Conservation (phyloP, 53 echinoderm and acorn worm species). For the Paracentrotus lividus region DNA sequence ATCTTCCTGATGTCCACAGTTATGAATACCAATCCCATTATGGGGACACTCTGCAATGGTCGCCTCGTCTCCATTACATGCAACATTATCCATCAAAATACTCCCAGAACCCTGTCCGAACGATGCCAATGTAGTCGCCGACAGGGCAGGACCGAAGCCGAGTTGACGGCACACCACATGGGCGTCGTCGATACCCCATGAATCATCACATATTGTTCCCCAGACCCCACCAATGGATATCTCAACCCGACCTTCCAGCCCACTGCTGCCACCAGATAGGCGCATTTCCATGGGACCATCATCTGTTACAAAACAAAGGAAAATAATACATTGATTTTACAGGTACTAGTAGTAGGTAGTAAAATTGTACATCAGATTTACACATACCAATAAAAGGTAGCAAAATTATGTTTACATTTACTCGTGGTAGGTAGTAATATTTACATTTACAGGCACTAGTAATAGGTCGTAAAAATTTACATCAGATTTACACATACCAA, state of each 20-base stretch:
- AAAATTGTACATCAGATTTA: too few species aligned
- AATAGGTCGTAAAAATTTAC: too few species aligned
- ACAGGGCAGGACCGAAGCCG: constrained; percentile 67
- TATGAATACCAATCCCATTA: constrained; percentile 10
- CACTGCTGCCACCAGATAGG: constrained; percentile 54
- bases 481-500: too few species aligned
- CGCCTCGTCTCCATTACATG: constrained; percentile 70
- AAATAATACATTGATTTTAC: background rate
- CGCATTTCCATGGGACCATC: constrained; percentile 35
- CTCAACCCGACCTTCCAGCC: constrained; percentile 66
- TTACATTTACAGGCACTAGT: too few species aligned
- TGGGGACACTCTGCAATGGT: constrained; percentile 73
- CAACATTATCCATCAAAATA: constrained; percentile 78
- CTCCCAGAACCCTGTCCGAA: constrained; percentile 74
- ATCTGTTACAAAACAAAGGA: background rate
- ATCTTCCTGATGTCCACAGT: constrained; percentile 76
- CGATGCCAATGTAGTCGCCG: background rate
- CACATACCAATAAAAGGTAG: too few species aligned
- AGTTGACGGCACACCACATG: constrained; percentile 78
- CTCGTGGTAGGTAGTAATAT: too few species aligned
- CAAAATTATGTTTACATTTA: too few species aligned
- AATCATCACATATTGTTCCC: constrained; percentile 77
- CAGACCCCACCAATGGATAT: constrained; percentile 55
- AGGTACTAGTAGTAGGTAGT: too few species aligned
- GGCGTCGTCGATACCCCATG: constrained; percentile 67